A percentile compares a stretch with the other conserved stretches of the same genome.
Conservation (phyloP, 2,888 invertebrate species). For the Tipula confusa region DNA sequence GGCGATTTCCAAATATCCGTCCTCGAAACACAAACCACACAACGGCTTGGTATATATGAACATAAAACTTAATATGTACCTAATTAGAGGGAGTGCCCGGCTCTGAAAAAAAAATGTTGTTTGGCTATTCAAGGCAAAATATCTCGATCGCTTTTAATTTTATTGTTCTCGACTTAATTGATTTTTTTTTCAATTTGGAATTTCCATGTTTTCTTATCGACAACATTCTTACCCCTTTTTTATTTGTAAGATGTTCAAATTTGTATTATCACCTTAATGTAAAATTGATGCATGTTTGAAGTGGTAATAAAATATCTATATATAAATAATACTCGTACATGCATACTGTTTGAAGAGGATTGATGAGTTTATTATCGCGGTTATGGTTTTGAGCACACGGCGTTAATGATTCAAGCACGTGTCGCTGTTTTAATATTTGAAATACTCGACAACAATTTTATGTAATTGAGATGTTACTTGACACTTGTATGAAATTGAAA, state of each 20-base stretch:
- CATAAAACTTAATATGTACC: background rate
- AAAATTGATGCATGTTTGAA: background rate
- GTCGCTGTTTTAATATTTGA: no score
- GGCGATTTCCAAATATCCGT: background rate
- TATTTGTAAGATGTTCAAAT: background rate
- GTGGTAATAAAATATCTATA: background rate
- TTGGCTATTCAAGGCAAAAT: background rate
- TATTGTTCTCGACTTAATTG: constrained; percentile 3
- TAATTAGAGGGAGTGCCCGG: background rate
- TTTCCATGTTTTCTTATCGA: background rate
- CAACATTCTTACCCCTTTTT: background rate
- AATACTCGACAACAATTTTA: no score
- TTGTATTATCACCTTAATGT: background rate
- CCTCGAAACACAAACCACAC: background rate
- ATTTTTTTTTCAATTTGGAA: background rate
- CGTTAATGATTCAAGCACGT: background rate
- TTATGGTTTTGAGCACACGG: background rate
- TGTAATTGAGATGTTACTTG: no score
- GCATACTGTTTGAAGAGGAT: background rate
- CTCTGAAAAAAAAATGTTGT: background rate
- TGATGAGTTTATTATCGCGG: background rate
- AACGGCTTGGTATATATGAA: background rate
- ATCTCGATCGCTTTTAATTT: background rate
- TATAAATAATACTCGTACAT: no score
- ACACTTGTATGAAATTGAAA: no score